Evolutionary conservation across 2,797 vertebrate species (phyloP), one percentile per base, ranked within the genome.

Genomic region (Pipistrellus kuhlii): DNA sequence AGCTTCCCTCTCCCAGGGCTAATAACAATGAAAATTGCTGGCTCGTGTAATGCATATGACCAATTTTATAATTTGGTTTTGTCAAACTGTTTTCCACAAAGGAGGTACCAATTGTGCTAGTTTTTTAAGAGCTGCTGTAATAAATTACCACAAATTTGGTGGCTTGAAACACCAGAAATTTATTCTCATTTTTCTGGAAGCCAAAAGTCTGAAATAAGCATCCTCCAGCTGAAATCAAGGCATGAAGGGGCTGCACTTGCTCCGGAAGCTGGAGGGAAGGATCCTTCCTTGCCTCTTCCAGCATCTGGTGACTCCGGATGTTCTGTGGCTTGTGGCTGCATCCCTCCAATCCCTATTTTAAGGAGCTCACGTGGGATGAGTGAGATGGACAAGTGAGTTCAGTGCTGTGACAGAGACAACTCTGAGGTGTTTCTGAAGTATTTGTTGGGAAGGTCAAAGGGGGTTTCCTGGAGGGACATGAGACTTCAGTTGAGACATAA

Each of bases 401-500:
- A 75, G 15, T 66, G 62, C 35, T 35, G 20, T 13, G 15, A 81
- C 3, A 86, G 41, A 59, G 0, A 44, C 57, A 44, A n/a, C 38
- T 64, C 35, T 41, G 13, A 75, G 68, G 32, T 85, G 41, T 88
- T 69, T 81, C 53, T 71, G 48, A 75, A 76, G 30, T 8, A 38
- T 44, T 32, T 95, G 68, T 15, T 71, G 46, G 44, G 30, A 62
- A 77, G 69, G 66, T 80, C 48, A 91, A 75, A 80, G 48, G 44
- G 66, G 78, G 32, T 66, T 80, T 86, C 82, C n/a, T 71, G 59
- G 68, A 76, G 51, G 51, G 76, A 76, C 59, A 20, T 30, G 23
- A 76, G 41, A 53, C 32, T 95, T 91, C 64, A 84, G 21, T 53
- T 68, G 48, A 93, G 25, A 44, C 32, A 3, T 84, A 80, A 84